These are phyloP conservation scores for Rhinolophus ferrumequinum DNA, from an alignment of 2,113 vertebrate genomes.

Conservation along the genomic window DNA sequence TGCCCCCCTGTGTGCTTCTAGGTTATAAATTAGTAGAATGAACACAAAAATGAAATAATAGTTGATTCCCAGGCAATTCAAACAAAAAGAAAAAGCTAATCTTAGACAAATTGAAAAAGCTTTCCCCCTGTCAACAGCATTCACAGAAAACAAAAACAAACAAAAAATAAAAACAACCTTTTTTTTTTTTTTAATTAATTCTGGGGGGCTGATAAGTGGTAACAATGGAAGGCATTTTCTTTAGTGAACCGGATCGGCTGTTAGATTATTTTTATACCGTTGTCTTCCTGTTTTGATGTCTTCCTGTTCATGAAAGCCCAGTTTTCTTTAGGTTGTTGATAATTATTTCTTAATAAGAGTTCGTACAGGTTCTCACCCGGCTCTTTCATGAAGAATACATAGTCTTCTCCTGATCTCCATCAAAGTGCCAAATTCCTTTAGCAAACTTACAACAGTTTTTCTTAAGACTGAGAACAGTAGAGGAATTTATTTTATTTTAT, in stretches of 20 bases:
- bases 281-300: constrained; percentile 53
- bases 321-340: constrained; percentile 44
- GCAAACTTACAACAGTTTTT: constrained; percentile 36
- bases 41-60: constrained; percentile 8
- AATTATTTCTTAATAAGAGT: constrained; percentile 42
- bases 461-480: neutral
- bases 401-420: constrained; percentile 24
- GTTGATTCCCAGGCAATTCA: constrained; percentile 17
- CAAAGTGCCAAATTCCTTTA: constrained; percentile 41
- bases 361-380: neutral
- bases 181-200: neutral
- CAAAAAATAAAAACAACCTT: neutral
- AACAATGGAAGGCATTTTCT: constrained; percentile 61
- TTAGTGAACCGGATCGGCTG: neutral
- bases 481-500: no score
- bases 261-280: constrained; percentile 47
- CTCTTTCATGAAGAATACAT: neutral
- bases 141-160: neutral
- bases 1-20: neutral
- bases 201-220: neutral
- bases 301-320: neutral
- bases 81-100: constrained; percentile 35
- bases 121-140: constrained; percentile 2
- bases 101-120: neutral
- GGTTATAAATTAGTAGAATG: constrained; percentile 16